A percentile compares a stretch with the other conserved stretches of the same genome.
phyloP scores from a whole-genome alignment of 2,888 invertebrate species.

The Archips crataeganus region DNA sequence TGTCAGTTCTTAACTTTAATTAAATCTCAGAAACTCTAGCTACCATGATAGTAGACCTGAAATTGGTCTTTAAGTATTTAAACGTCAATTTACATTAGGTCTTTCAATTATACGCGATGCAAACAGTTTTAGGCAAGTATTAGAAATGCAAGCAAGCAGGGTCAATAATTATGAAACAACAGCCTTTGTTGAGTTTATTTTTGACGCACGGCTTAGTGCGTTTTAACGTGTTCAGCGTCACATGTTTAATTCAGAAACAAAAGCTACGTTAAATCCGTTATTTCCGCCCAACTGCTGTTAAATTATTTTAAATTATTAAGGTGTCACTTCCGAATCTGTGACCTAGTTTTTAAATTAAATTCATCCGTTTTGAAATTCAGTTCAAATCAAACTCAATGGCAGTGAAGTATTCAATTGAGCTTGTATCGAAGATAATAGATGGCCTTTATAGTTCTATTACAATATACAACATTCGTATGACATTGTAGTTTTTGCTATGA shows the following conservation, averaged over 20 bases:
- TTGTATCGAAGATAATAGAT: background rate
- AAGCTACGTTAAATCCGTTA: constrained; percentile 52
- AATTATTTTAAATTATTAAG: constrained; percentile 44
- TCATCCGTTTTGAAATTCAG: constrained; percentile 2
- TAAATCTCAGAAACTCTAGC: too few species aligned
- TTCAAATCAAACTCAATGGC: background rate
- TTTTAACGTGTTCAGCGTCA: constrained; percentile 20
- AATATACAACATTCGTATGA: constrained; percentile 5
- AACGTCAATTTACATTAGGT: too few species aligned
- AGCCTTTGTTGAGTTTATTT: background rate
- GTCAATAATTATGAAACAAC: background rate
- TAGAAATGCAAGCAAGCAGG: too few species aligned
- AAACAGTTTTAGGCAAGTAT: background rate
- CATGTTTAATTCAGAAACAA: constrained; percentile 49
- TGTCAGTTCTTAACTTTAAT: background rate
- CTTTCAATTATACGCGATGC: background rate
- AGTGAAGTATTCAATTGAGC: background rate
- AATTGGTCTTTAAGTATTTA: too few species aligned
- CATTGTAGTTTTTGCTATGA: constrained; percentile 3
- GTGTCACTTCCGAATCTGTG: constrained; percentile 49
- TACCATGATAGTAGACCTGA: too few species aligned
- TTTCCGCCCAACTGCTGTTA: constrained; percentile 51
- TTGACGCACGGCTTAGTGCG: background rate
- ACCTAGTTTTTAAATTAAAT: constrained; percentile 42
- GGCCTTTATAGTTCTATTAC: constrained; percentile 5